Conservation (phyloP, 2,888 invertebrate species). For the Ectemnius lituratus region DNA sequence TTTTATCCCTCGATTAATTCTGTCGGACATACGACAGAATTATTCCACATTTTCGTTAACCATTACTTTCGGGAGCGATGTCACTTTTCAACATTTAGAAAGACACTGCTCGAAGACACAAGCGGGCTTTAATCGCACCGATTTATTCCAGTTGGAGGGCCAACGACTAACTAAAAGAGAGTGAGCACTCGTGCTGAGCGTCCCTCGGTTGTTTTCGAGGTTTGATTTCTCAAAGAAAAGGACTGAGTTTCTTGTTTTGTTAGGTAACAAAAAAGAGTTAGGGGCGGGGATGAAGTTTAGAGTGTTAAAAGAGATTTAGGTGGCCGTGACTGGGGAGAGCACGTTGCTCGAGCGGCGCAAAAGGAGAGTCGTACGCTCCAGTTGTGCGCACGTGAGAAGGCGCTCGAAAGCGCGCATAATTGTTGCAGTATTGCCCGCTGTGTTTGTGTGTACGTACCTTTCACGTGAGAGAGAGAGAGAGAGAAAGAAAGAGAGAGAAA, state of each 20-base stretch:
- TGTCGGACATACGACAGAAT: too few relatives aligned
- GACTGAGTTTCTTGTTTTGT: too few relatives aligned
- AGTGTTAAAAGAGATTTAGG: too few relatives aligned
- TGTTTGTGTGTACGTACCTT: conserved; percentile 20
- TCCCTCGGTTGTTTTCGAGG: too few relatives aligned
- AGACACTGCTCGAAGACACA: conserved; percentile 26
- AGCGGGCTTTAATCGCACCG: conserved; percentile 36
- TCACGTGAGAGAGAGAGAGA: conserved; percentile 17
- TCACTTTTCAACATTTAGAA: not conserved
- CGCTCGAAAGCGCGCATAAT: conserved; percentile 25
- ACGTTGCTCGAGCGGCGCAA: not conserved
- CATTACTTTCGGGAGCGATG: too few relatives aligned
- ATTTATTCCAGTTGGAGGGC: conserved; percentile 34
- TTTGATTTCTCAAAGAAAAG: too few relatives aligned
- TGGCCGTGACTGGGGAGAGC: too few relatives aligned
- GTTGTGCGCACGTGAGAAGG: conserved; percentile 18
- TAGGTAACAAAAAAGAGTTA: too few relatives aligned
- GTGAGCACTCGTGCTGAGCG: too few relatives aligned
- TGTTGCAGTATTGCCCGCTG: conserved; percentile 23
- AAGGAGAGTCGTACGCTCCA: conserved; percentile 3
- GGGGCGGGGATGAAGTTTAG: too few relatives aligned
- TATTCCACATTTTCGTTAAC: too few relatives aligned
- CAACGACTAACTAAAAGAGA: not conserved
- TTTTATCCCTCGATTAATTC: too few relatives aligned
- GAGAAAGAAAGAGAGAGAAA: not conserved